Base-by-base conservation (phyloP, 1,140 invertebrate genomes). In the Cotesia chilonis region DNA sequence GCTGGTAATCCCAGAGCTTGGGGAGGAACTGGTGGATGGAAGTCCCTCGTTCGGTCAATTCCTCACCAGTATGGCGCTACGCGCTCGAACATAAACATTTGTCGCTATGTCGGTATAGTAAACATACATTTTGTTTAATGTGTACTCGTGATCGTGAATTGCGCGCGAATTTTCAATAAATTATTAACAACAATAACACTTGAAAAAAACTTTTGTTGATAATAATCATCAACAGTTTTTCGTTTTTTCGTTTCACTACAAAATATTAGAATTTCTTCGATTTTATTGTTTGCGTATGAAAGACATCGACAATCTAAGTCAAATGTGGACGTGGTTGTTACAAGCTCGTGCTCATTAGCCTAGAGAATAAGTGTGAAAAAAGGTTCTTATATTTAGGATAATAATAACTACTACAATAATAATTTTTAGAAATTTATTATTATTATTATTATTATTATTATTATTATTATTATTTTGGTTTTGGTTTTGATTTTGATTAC, bases 41-140 rank as follows among this genome's bases (percentile, higher is more conserved):
- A 77, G 79, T 77, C 76, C 73, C 80, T 80, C 74, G 79, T 79
- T 83, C 82, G 82, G 80, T 86, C 85, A 85, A 86, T 86, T 83
- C 75, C 77, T 66, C 80, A 83, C 78, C 80, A 87, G 85, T 86
- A 85, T 87, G 85, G 84, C 85, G 84, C 83, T 83, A 81, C 78
- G 82, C 82, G 83, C 79, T 82, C 77, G 71, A 74, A 78, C 77
- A 81, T 79, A 71, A 47, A 69, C 73, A 81, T 76, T 75, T 77
- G 73, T 72, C 75, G 77, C 76, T 71, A 59, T 72, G 63, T 65
- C 41, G 4, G n/a, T 41, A 60, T 2, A 37, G 4, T 5, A 36
- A 51, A 7, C 37, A 14, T 65, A 38, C 35, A 65, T 54, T 54
- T 38, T 37, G 9, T 17, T 66, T 54, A 65, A 75, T 60, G 69